Conservation (phyloP, 2,113 vertebrate genomes). For the Prunella fulvescens region DNA sequence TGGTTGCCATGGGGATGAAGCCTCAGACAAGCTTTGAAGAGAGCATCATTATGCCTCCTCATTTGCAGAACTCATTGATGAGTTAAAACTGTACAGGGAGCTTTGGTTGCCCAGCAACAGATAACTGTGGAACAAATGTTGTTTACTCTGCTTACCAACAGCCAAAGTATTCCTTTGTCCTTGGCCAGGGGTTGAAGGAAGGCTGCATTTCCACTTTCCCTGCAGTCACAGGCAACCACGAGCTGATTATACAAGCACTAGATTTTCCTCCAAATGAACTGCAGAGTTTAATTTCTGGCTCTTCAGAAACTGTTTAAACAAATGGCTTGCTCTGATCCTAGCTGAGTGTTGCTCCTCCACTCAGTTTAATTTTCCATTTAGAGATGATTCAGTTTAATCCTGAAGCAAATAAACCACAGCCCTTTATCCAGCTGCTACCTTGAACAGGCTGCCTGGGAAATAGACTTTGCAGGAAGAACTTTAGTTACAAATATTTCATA, state of each 20-base stretch:
- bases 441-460: not conserved
- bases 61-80: conserved; percentile 61
- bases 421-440: not conserved
- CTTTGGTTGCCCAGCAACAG: conserved; percentile 53
- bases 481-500: not conserved
- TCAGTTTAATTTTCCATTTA: not conserved
- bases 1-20: conserved; percentile 72
- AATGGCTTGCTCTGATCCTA: not conserved
- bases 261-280: conserved; percentile 40
- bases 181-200: not conserved
- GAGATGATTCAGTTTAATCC: not conserved
- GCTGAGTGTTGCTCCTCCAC: not conserved
- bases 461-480: not conserved
- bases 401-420: not conserved
- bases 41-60: conserved; percentile 57
- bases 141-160: conserved; percentile 36
- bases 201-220: not conserved
- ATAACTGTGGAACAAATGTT: conserved; percentile 57
- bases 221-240: not conserved
- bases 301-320: not conserved
- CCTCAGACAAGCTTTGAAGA: conserved; percentile 41
- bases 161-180: conserved; percentile 44
- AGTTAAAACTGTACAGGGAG: conserved; percentile 59
- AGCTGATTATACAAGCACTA: not conserved
- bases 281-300: conserved; percentile 21